Base-by-base conservation (phyloP, 2,888 invertebrate species). In the Trichogramma dendrolimi region DNA sequence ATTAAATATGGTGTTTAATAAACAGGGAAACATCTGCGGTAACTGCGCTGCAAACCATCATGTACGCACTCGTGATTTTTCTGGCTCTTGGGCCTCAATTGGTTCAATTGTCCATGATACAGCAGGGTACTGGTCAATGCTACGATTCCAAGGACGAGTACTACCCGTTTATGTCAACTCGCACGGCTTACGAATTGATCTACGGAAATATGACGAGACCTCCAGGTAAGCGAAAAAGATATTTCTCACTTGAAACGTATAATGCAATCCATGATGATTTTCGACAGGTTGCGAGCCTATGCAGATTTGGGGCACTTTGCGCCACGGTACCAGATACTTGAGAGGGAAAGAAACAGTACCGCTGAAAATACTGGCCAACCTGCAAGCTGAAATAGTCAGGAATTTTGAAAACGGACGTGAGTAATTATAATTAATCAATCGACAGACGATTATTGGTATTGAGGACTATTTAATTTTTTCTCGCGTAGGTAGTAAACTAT, bases 161-260 rank as follows among this genome's bases (percentile, higher is more conserved):
- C 0, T 88, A 88, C 71, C 74, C 87, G 38, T 82, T 85, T 56
- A 89, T 89, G 73, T 87, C 84, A 7, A 85, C 88, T 5, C 91
- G 89, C 80, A 91, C 92, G 0, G 86, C 91, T 0, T 92, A 92
- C 74, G 84, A 87, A 70, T 85, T 88, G 68, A 84, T 86, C 11
- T 86, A 83, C 63, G 84, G 85, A 50, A 83, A 85, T 44, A 82
- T 83, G 63, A 81, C 81, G 0, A 83, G 81, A 64, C 39, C 38
- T 11, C n/a, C n/a, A 47, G n/a, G 14, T 47, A 6, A 47, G 47
- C 14, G 47, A n/a, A 47, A 47, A 11, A 47, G 6, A 47, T n/a
- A 47, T 14, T n/a, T n/a, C 27, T 27, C 27, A 27, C 27, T 47
- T 11, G 47, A 11, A 11, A 47, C 14, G 6, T 4, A 47, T 47